Evolutionary conservation across 1,140 invertebrate genomes (phyloP), one percentile per base, ranked within the genome.

Genomic region (Brachionus asplanchnoidis): DNA sequence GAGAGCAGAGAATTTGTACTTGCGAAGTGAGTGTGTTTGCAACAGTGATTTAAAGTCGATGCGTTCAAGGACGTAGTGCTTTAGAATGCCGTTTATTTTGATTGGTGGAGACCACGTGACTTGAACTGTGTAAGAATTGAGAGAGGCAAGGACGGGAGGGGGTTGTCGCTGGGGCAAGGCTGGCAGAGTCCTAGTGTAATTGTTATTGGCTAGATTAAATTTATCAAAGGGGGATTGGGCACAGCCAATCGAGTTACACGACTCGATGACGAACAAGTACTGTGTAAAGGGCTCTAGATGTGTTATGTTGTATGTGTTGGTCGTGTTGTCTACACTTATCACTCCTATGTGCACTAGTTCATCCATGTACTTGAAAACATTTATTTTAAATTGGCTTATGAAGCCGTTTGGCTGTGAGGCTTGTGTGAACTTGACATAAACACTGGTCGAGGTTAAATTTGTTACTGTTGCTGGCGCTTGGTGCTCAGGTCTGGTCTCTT

Each of bases 161-260:
- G 9, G n/a, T 32, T 65, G 23, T 12, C 8, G 4, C 6, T 68
- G 20, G 7, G 79, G 79, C 17, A 11, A 8, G 60, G 26, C 23
- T 42, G 79, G 28, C 12, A 65, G 11, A 3, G 79, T 82, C 26
- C 60, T 53, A 12, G 32, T 68, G n/a, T 44, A 68, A 82, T 66
- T 68, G 23, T 82, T 68, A 12, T 46, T 82, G 12, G 8, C 12
- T 46, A n/a, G 44, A 26, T 77, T 42, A 65, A 65, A 44, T 40
- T 65, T 60, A 11, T 60, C 79, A 28, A 23, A 82, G 6, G 3
- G 5, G 9, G 36, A 44, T 42, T 23, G 53, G 5, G 17, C 65
- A 85, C 89, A 90, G 1, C 88, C 88, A 14, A 87, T 88, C 0
- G 79, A 79, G 7, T 88, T 90, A 82, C 89, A 90, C 0, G 87